These are phyloP conservation scores for Pyrgus malvae DNA, from an alignment of 2,888 invertebrate genomes.

Conservation along the genomic window DNA sequence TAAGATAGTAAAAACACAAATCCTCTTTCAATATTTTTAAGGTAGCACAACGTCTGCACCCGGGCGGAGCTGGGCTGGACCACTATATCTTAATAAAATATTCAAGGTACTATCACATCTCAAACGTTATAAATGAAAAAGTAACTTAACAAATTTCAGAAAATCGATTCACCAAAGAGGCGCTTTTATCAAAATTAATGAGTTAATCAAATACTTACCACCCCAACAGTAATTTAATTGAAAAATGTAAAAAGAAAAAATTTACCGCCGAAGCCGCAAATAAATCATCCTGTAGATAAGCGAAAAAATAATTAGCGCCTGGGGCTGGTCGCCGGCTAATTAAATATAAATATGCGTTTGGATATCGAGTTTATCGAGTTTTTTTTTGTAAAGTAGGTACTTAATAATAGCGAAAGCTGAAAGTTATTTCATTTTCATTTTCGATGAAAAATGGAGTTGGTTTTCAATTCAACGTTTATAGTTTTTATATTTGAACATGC, in stretches of 20 bases:
- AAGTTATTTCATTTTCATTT: background rate
- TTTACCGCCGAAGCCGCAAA: constrained; percentile 46
- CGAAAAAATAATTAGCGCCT: constrained; percentile 69
- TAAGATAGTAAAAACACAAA: no score
- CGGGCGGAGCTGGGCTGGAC: no score
- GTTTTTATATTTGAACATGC: no score
- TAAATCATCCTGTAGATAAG: constrained; percentile 76
- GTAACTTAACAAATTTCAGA: constrained; percentile 47
- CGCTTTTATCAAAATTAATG: constrained; percentile 18
- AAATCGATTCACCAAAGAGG: constrained; percentile 1
- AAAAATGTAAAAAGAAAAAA: constrained; percentile 35
- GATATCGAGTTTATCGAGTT: background rate
- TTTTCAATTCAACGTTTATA: no score
- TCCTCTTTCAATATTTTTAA: no score
- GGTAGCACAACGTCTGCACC: no score
- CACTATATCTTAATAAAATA: background rate
- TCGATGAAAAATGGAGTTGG: no score
- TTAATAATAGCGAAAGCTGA: background rate
- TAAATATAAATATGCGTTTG: constrained; percentile 48
- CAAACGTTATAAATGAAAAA: background rate
- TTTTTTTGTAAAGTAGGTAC: background rate
- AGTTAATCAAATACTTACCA: constrained; percentile 24
- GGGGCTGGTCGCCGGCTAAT: constrained; percentile 59
- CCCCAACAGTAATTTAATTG: constrained; percentile 21
- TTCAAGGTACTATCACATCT: background rate